A percentile compares a stretch with the other conserved stretches of the same genome.
These are phyloP conservation scores for Drosophila cognata DNA, from an alignment of 2,888 invertebrate species.

Conservation along the genomic window DNA sequence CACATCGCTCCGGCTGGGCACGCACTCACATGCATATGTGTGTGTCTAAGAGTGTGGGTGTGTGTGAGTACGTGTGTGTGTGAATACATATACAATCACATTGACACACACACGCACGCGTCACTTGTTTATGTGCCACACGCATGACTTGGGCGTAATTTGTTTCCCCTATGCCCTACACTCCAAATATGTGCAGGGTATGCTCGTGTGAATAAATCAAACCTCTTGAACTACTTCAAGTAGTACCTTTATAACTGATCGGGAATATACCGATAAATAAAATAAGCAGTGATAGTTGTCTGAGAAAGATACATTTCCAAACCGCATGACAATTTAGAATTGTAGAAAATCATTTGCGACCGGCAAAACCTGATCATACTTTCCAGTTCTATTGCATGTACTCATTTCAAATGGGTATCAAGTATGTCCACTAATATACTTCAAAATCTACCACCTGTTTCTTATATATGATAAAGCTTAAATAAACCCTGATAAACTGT, in stretches of 20 bases:
- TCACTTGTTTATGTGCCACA: constrained; percentile 73
- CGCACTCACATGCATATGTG: constrained; percentile 9
- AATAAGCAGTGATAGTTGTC: not conserved
- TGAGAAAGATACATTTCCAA: not conserved
- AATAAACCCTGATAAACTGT: not conserved
- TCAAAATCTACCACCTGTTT: accelerated
- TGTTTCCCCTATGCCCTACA: constrained; percentile 40
- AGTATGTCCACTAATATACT: not conserved
- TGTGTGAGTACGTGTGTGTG: not conserved
- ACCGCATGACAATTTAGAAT: not conserved
- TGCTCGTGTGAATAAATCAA: not conserved
- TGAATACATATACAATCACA: constrained; percentile 16
- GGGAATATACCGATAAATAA: not conserved
- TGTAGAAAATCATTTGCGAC: not conserved
- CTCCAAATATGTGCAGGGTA: not conserved
- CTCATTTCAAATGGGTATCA: not conserved
- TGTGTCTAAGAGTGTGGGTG: not conserved
- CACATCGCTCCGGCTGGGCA: constrained; percentile 24
- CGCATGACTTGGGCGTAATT: constrained; percentile 72
- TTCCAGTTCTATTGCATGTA: not conserved
- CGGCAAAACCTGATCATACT: accelerated
- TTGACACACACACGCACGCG: constrained; percentile 24
- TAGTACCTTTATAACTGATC: too few species aligned
- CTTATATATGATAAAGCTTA: not conserved
- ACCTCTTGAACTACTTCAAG: too few species aligned